Conservation (phyloP, 2,113 vertebrate genomes). For the Perccottus glenii region DNA sequence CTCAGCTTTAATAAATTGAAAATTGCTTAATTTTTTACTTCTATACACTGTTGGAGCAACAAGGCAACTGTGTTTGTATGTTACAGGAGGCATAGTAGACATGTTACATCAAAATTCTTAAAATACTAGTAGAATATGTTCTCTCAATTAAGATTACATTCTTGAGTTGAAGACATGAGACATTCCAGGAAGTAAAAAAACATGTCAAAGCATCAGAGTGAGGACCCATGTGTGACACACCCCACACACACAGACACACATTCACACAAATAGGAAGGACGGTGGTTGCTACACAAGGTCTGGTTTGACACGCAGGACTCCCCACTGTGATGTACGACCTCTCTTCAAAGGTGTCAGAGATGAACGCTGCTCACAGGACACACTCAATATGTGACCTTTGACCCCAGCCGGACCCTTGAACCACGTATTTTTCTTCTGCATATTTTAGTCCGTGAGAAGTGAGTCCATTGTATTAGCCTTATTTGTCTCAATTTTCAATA, state of each 20-base stretch:
- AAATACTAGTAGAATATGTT: not conserved
- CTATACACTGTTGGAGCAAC: no score
- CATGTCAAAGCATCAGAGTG: constrained; percentile 3
- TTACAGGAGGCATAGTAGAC: not conserved
- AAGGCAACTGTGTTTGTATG: no score
- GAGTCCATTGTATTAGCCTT: not conserved
- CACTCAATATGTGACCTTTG: constrained; percentile 77
- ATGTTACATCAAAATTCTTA: not conserved
- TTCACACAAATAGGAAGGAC: constrained; percentile 46
- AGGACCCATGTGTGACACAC: not conserved
- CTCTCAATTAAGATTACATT: not conserved
- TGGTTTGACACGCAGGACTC: constrained; percentile 70
- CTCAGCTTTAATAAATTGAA: no score
- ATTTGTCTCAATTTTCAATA: not conserved
- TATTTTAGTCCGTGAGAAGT: constrained; percentile 35
- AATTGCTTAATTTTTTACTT: no score
- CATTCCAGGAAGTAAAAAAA: constrained; percentile 25
- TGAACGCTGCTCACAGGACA: constrained; percentile 58
- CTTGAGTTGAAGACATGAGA: constrained; percentile 8
- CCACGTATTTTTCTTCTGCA: constrained; percentile 37
- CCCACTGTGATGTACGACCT: constrained; percentile 62
- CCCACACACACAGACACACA: constrained; percentile 26
- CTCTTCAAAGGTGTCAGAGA: constrained; percentile 76
- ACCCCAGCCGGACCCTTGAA: constrained; percentile 55
- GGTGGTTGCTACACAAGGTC: constrained; percentile 63